Percentiles rank a stretch among this genome's conserved stretches.
phyloP scores from a whole-genome alignment of 2,797 vertebrate species.

The Jordanella pulchra region DNA sequence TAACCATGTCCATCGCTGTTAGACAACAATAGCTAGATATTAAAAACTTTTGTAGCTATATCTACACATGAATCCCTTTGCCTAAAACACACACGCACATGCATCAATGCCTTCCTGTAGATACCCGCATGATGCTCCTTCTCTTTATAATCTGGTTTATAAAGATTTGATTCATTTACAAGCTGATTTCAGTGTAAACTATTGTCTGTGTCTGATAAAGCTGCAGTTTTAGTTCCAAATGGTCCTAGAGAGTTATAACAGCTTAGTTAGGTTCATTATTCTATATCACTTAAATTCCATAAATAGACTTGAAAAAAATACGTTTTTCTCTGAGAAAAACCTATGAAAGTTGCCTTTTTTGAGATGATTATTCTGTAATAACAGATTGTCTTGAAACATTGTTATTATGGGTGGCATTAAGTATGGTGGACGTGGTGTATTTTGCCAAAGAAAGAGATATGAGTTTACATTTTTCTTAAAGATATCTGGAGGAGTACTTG shows the following conservation, averaged over 20 bases:
- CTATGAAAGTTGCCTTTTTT: too few relatives aligned
- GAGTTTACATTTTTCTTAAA: slow-evolving; percentile 41
- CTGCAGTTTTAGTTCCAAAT: background rate
- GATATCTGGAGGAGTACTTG: slow-evolving; percentile 81
- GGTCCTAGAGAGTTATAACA: background rate
- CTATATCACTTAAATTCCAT: background rate
- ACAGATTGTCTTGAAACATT: too few relatives aligned
- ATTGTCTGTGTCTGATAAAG: background rate
- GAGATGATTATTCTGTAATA: too few relatives aligned
- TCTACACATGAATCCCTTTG: background rate
- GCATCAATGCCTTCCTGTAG: background rate
- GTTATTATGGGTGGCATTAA: too few relatives aligned
- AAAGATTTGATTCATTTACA: background rate
- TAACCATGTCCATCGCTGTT: too few relatives aligned
- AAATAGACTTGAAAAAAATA: background rate
- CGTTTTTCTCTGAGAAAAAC: too few relatives aligned
- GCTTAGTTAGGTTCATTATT: background rate
- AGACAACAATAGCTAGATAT: too few relatives aligned
- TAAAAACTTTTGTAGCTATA: too few relatives aligned
- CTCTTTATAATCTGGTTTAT: too few relatives aligned
- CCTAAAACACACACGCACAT: background rate
- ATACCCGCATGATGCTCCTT: background rate
- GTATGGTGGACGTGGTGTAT: background rate
- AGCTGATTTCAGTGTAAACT: background rate
- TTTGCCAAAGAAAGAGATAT: background rate